Percentiles rank a stretch among this genome's conserved stretches.
phyloP scores from a whole-genome alignment of 2,113 vertebrate genomes.

The Lepus timidus region DNA sequence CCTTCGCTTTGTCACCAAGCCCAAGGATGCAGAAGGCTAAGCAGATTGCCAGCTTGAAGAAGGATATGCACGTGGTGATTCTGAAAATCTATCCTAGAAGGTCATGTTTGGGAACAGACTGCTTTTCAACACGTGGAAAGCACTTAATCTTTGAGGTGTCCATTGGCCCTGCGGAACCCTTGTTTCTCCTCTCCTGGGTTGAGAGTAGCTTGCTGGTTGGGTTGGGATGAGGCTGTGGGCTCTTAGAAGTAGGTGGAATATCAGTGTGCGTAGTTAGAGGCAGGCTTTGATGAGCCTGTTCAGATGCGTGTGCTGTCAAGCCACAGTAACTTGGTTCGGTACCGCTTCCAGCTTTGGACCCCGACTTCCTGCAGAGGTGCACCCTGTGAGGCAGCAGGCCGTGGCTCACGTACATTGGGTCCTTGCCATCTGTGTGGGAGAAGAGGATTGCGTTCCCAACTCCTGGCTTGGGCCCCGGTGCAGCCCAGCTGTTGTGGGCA shows the following conservation, averaged over 20 bases:
- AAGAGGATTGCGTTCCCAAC: too few species aligned
- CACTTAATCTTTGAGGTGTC: not conserved
- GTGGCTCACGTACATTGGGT: too few species aligned
- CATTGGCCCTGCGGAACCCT: not conserved
- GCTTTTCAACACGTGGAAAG: conserved; percentile 46
- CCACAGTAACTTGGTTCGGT: too few species aligned
- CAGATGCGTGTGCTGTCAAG: too few species aligned
- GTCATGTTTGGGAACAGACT: not conserved
- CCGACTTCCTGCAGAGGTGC: too few species aligned
- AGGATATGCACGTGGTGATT: not conserved
- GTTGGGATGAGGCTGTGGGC: not conserved
- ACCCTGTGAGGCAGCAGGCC: too few species aligned
- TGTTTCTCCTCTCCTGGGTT: conserved; percentile 59
- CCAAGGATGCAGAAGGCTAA: conserved; percentile 31
- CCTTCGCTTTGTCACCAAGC: conserved; percentile 9
- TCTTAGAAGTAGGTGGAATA: conserved; percentile 57
- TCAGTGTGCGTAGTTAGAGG: not conserved
- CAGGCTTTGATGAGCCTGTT: too few species aligned
- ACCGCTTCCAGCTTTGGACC: too few species aligned
- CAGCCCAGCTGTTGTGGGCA: too few species aligned
- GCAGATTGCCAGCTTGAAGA: not conserved
- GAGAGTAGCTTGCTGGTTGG: conserved; percentile 41
- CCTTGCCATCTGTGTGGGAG: too few species aligned
- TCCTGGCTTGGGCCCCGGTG: too few species aligned
- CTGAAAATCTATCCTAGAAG: conserved; percentile 51